These are phyloP conservation scores for Helicolenus hilgendorfi DNA, from an alignment of 2,797 vertebrate genomes.

Conservation along the genomic window DNA sequence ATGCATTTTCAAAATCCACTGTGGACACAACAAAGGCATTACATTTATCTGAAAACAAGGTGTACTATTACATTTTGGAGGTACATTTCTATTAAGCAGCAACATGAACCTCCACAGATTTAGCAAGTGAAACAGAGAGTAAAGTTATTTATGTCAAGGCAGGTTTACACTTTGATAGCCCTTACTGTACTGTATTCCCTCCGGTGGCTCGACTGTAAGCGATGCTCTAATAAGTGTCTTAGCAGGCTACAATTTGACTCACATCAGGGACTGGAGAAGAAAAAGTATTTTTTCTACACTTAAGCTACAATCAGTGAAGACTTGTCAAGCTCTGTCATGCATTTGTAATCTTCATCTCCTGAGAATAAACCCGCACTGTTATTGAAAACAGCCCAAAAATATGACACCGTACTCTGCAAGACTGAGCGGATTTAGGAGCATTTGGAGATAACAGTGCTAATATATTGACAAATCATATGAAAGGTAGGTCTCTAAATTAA, in stretches of 20 bases:
- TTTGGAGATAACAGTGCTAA: neutral
- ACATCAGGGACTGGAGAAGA: neutral
- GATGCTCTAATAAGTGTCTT: neutral
- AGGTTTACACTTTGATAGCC: neutral
- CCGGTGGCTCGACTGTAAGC: neutral
- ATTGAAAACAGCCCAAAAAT: neutral
- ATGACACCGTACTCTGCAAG: neutral
- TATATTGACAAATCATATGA: neutral
- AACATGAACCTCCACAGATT: neutral
- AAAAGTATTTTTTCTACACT: neutral
- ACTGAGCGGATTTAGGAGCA: neutral
- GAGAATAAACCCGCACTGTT: neutral
- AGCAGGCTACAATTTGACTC: neutral
- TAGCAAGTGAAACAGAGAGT: neutral
- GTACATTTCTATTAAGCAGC: neutral
- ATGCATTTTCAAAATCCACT: neutral
- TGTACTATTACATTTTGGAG: neutral
- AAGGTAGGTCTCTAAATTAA: neutral
- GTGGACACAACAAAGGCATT: neutral
- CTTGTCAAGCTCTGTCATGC: neutral
- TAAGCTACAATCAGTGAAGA: neutral
- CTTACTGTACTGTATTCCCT: neutral
- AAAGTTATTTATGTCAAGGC: neutral
- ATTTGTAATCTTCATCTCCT: neutral
- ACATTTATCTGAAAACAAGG: neutral